Percentiles rank a stretch among this genome's conserved stretches.
phyloP scores from a whole-genome alignment of 2,797 vertebrate species.

The Typhlichthys subterraneus region DNA sequence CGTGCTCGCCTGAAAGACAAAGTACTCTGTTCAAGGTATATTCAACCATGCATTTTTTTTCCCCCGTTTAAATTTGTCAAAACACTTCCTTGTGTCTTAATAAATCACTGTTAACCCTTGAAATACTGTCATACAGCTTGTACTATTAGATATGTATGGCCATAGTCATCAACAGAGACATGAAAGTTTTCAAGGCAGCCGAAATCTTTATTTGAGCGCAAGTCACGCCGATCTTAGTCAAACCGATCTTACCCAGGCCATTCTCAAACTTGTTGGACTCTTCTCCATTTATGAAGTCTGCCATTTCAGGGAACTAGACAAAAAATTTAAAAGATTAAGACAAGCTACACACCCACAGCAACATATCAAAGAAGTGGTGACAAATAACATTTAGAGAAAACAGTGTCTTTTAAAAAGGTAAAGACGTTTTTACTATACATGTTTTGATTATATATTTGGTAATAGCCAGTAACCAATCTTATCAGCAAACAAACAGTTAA shows the following conservation, averaged over 20 bases:
- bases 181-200: too few species aligned
- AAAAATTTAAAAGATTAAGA: conserved; percentile 16
- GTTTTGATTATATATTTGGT: too few species aligned
- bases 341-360: neutral
- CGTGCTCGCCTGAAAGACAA: conserved; percentile 72
- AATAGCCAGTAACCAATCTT: too few species aligned
- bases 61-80: neutral
- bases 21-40: neutral
- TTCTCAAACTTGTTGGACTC: conserved; percentile 87
- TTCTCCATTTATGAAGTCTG: conserved; percentile 79
- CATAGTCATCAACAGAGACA: neutral
- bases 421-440: too few species aligned
- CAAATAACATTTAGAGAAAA: too few species aligned
- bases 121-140: neutral
- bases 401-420: too few species aligned
- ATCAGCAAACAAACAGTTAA: too few species aligned
- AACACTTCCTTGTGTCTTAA: neutral
- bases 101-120: neutral
- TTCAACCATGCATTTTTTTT: too few species aligned
- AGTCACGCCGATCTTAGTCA: conserved; percentile 46
- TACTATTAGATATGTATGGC: neutral
- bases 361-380: neutral
- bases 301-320: conserved; percentile 80
- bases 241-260: conserved; percentile 73
- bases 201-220: too few species aligned